Evolutionary conservation across 92 coral and sea anemone genomes (phyloP), one percentile per base, ranked within the genome.

Genomic region (Metridium senile): DNA sequence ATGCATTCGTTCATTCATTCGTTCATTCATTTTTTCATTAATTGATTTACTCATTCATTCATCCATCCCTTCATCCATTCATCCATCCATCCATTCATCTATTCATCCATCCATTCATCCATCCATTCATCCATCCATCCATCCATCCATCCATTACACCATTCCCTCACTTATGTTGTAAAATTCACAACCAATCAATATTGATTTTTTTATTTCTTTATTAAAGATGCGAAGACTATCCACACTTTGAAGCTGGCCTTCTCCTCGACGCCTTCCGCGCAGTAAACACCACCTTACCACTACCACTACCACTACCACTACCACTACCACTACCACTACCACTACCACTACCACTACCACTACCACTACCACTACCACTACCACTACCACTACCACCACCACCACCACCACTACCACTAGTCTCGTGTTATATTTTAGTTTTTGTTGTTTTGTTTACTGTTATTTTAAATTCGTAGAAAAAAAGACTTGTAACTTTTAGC

Each of bases 211-310:
- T 47, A 77, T 81, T 45, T 62, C 49, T 45, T 64, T 76, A 62
- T 0, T n/a, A n/a, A 70, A 93, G 98, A 77, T 62, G 99, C 99
- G 21, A 91, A 88, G 57, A 95, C 97, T 16, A 95, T 95, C 78
- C 91, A 86, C 86, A 95, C 99, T 18, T 78, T 95, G 74, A 95
- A 95, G 66, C 86, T 95, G 46, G 99, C 99, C 33, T 95, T 95
- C 75, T 95, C 99, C 6, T 95, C 99, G 20, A 93, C 90, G 81
- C 85, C 98, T 9, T 71, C 86, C 16, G 94, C 94, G 18, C 73
- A 67, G 21, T 87, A 58, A 30, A 67, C 23, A 2, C 76, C 76
- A 17, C 22, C 8, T 31, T n/a, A 35, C 16, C 21, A 22, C 70
- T 64, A 45, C 7, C 7, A 16, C 51, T 7, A 45, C 7, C 9